These are phyloP conservation scores for Folsomia manolachei DNA, from an alignment of 2,888 invertebrate genomes.

Conservation along the genomic window DNA sequence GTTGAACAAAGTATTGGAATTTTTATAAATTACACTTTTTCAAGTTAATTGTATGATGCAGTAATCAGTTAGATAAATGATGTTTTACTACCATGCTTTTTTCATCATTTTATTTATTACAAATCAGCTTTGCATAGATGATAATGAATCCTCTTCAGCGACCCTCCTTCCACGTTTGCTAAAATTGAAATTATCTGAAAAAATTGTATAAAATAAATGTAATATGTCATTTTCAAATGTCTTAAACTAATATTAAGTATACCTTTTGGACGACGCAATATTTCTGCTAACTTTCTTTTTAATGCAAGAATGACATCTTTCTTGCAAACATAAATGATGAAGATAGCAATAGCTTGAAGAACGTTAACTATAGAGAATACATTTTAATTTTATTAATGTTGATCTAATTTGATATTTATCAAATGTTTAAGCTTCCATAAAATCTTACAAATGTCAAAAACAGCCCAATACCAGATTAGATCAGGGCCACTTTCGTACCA, in stretches of 20 bases:
- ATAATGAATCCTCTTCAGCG: background rate
- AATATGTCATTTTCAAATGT: background rate
- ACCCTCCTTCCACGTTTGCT: background rate
- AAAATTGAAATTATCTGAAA: background rate
- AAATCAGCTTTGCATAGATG: no score
- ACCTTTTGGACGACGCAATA: background rate
- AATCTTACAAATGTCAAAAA: constrained; percentile 45
- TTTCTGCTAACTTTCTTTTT: constrained; percentile 6
- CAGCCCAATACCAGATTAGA: constrained; percentile 45
- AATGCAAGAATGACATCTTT: constrained; percentile 39
- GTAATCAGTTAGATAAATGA: no score
- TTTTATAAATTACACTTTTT: no score
- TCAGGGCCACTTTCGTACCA: constrained; percentile 34
- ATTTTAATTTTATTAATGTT: no score
- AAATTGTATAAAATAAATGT: background rate
- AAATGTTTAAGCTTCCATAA: no score
- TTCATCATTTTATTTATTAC: no score
- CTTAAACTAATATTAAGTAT: background rate
- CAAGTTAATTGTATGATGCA: no score
- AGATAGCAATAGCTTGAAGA: constrained; percentile 47
- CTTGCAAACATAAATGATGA: constrained; percentile 49
- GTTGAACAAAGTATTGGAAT: no score
- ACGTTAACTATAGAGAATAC: no score
- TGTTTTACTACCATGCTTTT: no score
- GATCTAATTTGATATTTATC: no score